A percentile compares a stretch with the other conserved stretches of the same genome.
phyloP scores from a whole-genome alignment of 2,797 vertebrate species.

The Periophthalmus magnuspinnatus region DNA sequence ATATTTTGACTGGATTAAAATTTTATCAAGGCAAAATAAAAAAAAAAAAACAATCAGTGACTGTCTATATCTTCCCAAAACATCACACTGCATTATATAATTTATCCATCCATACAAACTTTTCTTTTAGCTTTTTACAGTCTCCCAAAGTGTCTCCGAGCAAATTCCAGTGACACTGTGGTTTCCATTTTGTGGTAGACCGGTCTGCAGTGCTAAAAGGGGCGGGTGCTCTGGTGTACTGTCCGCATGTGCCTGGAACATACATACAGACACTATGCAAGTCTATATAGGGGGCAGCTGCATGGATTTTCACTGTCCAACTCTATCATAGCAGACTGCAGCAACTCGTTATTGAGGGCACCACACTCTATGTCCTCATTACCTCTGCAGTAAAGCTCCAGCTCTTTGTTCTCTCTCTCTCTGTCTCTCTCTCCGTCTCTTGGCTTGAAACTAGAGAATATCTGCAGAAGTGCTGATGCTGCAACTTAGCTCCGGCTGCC shows the following conservation, averaged over 20 bases:
- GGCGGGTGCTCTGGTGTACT: constrained; percentile 45
- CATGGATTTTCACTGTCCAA: constrained; percentile 68
- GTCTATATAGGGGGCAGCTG: constrained; percentile 50
- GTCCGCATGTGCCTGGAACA: constrained; percentile 66
- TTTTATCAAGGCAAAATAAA: neutral
- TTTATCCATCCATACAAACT: constrained; percentile 22
- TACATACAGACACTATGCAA: constrained; percentile 47
- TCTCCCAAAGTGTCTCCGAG: constrained; percentile 54
- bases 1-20: neutral
- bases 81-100: constrained; percentile 22
- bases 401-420: constrained; percentile 68
- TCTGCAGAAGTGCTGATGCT: constrained; percentile 77
- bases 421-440: constrained; percentile 43
- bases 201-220: constrained; percentile 70
- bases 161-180: constrained; percentile 72
- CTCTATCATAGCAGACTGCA: constrained; percentile 65
- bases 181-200: constrained; percentile 75
- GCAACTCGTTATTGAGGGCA: constrained; percentile 72
- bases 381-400: constrained; percentile 73
- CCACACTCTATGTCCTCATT: constrained; percentile 71
- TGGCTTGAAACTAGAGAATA: constrained; percentile 78
- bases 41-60: neutral
- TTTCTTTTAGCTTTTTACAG: constrained; percentile 37
- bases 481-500: constrained; percentile 74
- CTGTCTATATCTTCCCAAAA: constrained; percentile 1